These are phyloP conservation scores for Phoenoteleia sp. DNA, from an alignment of 2,888 invertebrate genomes.

Conservation along the genomic window DNA sequence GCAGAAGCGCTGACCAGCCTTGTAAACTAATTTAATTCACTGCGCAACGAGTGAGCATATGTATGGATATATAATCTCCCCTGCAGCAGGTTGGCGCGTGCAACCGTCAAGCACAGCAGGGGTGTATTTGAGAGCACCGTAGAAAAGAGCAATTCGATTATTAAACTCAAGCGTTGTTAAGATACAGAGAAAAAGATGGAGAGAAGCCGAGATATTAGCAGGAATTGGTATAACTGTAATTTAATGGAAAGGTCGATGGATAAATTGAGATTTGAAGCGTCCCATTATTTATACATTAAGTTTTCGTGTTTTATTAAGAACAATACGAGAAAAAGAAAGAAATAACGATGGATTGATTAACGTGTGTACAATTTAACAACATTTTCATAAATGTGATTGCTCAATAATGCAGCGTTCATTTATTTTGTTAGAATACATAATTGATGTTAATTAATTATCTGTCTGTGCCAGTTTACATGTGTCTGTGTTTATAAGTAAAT, in stretches of 20 bases:
- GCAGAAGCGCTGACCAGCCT: slow-evolving; percentile 69
- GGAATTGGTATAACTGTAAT: slow-evolving; percentile 35
- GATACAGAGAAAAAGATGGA: slow-evolving; percentile 37
- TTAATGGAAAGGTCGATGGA: slow-evolving; percentile 14
- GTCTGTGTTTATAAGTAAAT: no score
- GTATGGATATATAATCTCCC: slow-evolving; percentile 65
- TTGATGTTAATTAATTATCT: no score
- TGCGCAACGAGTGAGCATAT: slow-evolving; percentile 69
- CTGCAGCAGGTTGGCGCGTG: slow-evolving; percentile 75
- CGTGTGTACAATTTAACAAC: no score
- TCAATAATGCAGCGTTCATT: no score
- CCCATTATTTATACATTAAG: background rate
- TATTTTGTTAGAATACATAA: no score
- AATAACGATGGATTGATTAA: no score
- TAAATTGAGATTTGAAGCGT: slow-evolving; percentile 30
- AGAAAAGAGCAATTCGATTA: slow-evolving; percentile 79
- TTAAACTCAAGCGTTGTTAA: slow-evolving; percentile 70
- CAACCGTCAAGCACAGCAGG: slow-evolving; percentile 64
- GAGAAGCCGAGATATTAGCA: slow-evolving; percentile 17
- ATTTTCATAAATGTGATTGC: no score
- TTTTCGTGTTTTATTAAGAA: background rate
- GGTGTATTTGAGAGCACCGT: slow-evolving; percentile 64
- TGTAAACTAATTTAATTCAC: slow-evolving; percentile 75
- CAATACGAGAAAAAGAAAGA: no score
- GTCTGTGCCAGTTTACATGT: no score